Conservation (phyloP, 2,113 vertebrate species). For the Gobiocypris rarus region DNA sequence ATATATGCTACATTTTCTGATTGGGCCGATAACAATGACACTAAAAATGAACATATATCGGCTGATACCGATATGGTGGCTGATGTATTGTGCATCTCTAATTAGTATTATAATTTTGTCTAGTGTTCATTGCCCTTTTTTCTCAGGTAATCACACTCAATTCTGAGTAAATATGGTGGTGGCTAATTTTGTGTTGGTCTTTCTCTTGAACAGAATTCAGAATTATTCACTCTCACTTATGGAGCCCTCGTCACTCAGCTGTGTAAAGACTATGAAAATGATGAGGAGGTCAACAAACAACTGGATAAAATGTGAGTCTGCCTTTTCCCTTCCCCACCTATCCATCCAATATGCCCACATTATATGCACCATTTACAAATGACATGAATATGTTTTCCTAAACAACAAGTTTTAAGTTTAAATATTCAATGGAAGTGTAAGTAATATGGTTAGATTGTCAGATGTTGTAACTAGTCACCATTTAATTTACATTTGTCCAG, state of each 20-base stretch:
- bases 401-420: not conserved
- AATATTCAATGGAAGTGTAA: not conserved
- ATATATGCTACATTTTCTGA: no score
- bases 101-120: no score
- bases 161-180: not conserved
- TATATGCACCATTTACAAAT: not conserved
- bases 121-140: not conserved
- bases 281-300: constrained; percentile 98
- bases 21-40: no score
- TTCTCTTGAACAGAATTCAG: constrained; percentile 84
- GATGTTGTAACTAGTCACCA: not conserved
- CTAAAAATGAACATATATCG: no score
- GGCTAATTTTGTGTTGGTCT: not conserved
- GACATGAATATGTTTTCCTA: not conserved
- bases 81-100: no score
- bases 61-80: no score
- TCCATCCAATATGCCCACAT: not conserved
- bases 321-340: not conserved
- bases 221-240: constrained; percentile 96
- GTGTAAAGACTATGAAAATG: constrained; percentile 99
- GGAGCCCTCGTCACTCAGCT: constrained; percentile 96
- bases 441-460: not conserved
- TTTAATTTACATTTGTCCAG: not conserved
- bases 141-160: no score
- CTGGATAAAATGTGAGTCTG: constrained; percentile 94